Evolutionary conservation across 30 jellyfish, hydroid and myxozoan species (phyloP), one percentile per base, ranked within the genome.

Genomic region (Mastigias papua): DNA sequence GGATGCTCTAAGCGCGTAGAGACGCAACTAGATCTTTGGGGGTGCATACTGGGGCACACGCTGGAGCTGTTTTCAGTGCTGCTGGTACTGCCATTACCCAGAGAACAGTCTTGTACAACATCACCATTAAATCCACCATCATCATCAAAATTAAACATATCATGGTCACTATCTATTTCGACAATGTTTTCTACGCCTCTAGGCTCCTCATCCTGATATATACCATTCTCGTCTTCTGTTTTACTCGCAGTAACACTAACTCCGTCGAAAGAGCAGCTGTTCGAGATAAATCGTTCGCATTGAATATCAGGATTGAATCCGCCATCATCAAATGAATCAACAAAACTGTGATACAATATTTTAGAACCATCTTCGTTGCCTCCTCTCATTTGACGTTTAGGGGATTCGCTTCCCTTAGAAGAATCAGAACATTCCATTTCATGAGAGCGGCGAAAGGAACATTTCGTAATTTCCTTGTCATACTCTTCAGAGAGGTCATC

Each of bases 71-170:
- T 58, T 8, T 19, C 70, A 58, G 25, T 58, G 26, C 11, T 8
- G 21, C 21, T 58, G 16, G 16, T 16, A 46, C 60, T 46, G 16
- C 16, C 16, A 46, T 46, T 46, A 46, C 16, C 16, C 60, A 46
- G 13, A 6, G 60, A 8, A 16, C 8, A 6, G 8, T 15, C 60
- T 58, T 58, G 70, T 11, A 86, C 50, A n/a, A n/a, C n/a, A 75
- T 86, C 95, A 67, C 95, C 62, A 74, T 86, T 86, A 46, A 58
- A 86, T 22, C 95, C 95, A 15, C 95, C 85, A 48, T 86, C 95
- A 23, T 86, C 95, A 31, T 69, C 26, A 65, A 28, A 84, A 70
- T 73, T 68, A 50, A 34, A 73, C 26, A 29, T 27, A 61, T 35
- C 60, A 60, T 6, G 11, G 0, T 22, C 82, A 42, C 66, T 46